Base-by-base conservation (phyloP, 2,888 invertebrate species). In the Schizotus pectinicornis region DNA sequence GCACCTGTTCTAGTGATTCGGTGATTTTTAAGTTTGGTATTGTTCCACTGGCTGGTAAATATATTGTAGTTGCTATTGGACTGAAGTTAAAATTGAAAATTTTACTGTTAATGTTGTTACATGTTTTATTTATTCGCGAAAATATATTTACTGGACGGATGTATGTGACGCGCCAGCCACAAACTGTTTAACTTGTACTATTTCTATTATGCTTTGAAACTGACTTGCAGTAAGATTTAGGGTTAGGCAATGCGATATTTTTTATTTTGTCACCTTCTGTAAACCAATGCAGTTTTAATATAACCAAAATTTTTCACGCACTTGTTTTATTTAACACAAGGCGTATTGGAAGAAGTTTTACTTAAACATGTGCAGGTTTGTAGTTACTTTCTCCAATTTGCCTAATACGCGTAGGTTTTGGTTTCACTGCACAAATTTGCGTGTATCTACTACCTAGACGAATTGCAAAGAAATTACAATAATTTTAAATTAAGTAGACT, bases 21-120 rank as follows among this genome's bases (percentile, higher is more conserved):
- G 64, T 68, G 59, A 62, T 67, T 56, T 60, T 61, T 59, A 63
- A 45, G 55, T 61, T 62, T 55, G 52, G 56, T 47, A 56, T 59
- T 52, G 47, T 53, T 56, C 41, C 45, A 14, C 22, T 37, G 12
- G 46, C 50, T 53, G 45, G 49, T 52, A 35, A 60, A 48, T 60
- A 32, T 47, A 53, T 39, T 56, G 55, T 53, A 56, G 47, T 41
- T 46, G 37, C 56, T 59, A 52, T 62, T 61, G 58, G 67, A 67
- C 63, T 65, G 65, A 65, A 61, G 65, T 56, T 63, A 56, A 55
- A 54, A 62, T 53, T 63, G 63, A 59, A 67, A 62, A 61, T 61
- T 61, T 58, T 61, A 61, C 58, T 58, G 58, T 54, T 61, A 38
- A 56, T 61, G 56, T 56, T 53, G 42, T 53, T 30, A 38, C 46